A percentile compares a stretch with the other conserved stretches of the same genome.
phyloP scores from a whole-genome alignment of 1,140 invertebrate species.

The Tachypleus tridentatus region DNA sequence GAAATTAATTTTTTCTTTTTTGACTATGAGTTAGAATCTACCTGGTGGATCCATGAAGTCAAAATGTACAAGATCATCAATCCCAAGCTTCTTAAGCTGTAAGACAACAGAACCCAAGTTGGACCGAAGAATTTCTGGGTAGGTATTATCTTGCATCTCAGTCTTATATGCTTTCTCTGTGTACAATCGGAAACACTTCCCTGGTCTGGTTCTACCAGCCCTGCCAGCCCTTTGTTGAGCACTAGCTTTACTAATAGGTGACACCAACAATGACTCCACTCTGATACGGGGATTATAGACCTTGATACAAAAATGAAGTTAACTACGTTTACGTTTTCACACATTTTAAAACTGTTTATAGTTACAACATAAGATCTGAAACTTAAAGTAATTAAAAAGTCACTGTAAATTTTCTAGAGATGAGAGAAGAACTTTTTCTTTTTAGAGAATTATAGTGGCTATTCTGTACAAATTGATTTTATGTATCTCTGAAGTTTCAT shows the following conservation, averaged over 20 bases:
- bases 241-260: constrained; percentile 98
- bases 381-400: no score
- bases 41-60: constrained; percentile 99
- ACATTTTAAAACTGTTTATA: not conserved
- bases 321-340: not conserved
- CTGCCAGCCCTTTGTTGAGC: constrained; percentile 95
- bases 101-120: constrained; percentile 95
- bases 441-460: no score
- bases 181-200: constrained; percentile 97
- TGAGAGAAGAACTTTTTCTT: no score
- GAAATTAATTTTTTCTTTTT: no score
- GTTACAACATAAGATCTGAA: no score
- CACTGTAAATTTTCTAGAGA: no score
- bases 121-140: constrained; percentile 94
- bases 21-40: constrained; percentile 20
- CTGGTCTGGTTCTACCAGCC: constrained; percentile 89
- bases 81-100: constrained; percentile 97
- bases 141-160: constrained; percentile 99
- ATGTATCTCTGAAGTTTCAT: no score
- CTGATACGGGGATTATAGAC: constrained; percentile 94
- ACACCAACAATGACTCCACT: constrained; percentile 94
- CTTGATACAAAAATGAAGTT: constrained; percentile 30
- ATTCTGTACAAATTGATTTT: no score
- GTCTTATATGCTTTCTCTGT: constrained; percentile 98
- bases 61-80: constrained; percentile 98